These are phyloP conservation scores for Lasiurus borealis DNA, from an alignment of 2,113 vertebrate genomes.

Conservation along the genomic window DNA sequence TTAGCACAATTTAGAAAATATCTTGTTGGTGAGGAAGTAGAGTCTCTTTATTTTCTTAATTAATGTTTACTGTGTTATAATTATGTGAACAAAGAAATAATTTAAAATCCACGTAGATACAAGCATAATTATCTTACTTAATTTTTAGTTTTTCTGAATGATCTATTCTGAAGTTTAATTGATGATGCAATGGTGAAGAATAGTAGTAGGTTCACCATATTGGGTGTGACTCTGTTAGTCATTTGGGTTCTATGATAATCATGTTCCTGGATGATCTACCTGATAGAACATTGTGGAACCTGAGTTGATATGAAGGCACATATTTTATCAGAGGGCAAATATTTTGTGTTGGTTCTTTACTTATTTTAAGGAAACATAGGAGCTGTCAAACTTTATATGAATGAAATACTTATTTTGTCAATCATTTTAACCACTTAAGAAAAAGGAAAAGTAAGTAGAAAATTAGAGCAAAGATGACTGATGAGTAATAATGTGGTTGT, in stretches of 20 bases:
- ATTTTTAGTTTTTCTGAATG: background rate
- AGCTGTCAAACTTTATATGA: background rate
- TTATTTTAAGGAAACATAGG: conserved; percentile 17
- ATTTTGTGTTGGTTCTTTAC: background rate
- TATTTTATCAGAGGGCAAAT: background rate
- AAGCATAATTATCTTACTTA: background rate
- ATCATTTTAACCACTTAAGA: conserved; percentile 64
- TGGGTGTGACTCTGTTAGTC: background rate
- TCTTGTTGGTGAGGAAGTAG: background rate
- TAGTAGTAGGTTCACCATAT: background rate
- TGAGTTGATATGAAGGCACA: background rate
- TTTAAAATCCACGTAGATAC: background rate
- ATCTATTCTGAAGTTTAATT: background rate
- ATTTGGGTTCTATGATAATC: background rate
- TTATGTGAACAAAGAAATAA: background rate
- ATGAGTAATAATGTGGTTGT: conserved; percentile 53
- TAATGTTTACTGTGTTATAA: background rate
- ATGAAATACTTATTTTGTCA: conserved; percentile 32
- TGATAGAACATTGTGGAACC: background rate
- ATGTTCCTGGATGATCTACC: background rate
- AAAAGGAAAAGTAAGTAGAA: conserved; percentile 48
- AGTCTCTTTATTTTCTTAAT: background rate
- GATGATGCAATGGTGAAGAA: background rate
- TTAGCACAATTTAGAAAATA: conserved; percentile 25
- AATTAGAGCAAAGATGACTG: conserved; percentile 56